These are phyloP conservation scores for Hypotaenidia philippensis DNA, from an alignment of 2,797 vertebrate species.

Conservation along the genomic window DNA sequence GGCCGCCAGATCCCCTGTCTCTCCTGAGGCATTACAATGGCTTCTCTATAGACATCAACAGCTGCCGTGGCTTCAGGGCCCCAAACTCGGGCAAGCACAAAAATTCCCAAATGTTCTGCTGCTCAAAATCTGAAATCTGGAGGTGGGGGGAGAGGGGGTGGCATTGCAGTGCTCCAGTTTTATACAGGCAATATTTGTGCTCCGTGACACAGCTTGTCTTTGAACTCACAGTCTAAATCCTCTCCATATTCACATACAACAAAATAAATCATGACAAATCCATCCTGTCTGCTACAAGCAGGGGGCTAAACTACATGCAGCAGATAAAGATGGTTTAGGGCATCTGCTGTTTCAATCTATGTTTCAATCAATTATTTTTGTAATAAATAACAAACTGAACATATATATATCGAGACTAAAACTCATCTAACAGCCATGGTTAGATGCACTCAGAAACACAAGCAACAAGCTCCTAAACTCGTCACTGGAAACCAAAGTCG, in stretches of 20 bases:
- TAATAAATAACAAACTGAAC: neutral
- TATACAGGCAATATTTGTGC: neutral
- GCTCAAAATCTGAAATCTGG: neutral
- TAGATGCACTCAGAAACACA: neutral
- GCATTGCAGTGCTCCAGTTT: neutral
- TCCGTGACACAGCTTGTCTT: neutral
- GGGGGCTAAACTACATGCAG: neutral
- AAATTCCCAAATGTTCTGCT: neutral
- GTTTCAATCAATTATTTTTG: neutral
- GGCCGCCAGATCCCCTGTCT: neutral
- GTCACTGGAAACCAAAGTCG: neutral
- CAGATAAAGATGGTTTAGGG: conserved; percentile 23
- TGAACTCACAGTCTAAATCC: conserved; percentile 33
- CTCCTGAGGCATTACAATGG: neutral
- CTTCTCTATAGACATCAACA: neutral
- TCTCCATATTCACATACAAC: neutral
- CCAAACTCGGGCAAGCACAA: neutral
- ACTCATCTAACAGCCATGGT: neutral
- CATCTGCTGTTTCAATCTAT: neutral
- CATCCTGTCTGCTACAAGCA: neutral
- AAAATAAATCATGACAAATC: conserved; percentile 29
- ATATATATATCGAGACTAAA: neutral
- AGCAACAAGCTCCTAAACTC: neutral
- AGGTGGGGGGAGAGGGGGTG: neutral
- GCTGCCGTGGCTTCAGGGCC: neutral